Conservation (phyloP, 2,113 vertebrate genomes). For the Procavia capensis region DNA sequence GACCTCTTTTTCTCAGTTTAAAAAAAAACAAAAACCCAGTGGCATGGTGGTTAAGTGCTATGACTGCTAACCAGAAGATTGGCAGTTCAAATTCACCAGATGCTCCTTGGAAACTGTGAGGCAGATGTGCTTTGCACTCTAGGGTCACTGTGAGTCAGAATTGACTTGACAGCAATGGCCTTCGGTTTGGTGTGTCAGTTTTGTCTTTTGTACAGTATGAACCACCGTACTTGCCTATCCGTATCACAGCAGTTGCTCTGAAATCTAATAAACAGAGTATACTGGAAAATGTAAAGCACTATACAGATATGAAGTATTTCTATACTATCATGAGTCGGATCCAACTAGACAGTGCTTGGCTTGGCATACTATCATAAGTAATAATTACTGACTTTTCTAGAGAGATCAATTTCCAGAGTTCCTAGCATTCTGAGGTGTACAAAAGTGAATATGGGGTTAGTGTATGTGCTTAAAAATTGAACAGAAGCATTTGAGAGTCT, state of each 20-base stretch:
- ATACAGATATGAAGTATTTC: not conserved
- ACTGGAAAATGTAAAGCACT: not conserved
- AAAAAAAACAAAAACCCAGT: too few species aligned
- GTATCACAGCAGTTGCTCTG: not conserved
- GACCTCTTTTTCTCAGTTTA: slow-evolving; percentile 19
- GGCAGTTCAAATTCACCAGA: too few species aligned
- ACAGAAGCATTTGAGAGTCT: not conserved
- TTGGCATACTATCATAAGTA: not conserved
- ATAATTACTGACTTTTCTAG: not conserved
- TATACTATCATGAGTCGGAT: too few species aligned
- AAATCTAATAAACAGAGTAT: not conserved
- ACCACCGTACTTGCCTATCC: not conserved
- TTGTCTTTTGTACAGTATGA: slow-evolving; percentile 37
- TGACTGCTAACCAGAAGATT: too few species aligned
- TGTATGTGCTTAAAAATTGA: slow-evolving; percentile 10
- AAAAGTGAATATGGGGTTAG: not conserved
- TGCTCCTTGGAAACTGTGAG: too few species aligned
- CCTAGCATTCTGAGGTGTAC: not conserved
- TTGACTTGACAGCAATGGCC: too few species aligned
- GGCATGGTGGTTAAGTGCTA: too few species aligned
- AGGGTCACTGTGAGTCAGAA: too few species aligned
- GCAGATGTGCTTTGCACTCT: too few species aligned
- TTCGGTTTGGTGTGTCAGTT: too few species aligned
- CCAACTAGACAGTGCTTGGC: too few species aligned
- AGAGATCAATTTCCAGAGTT: not conserved